These are phyloP conservation scores for Tetranychus urticae DNA, from an alignment of 1,140 invertebrate genomes.

Conservation along the genomic window DNA sequence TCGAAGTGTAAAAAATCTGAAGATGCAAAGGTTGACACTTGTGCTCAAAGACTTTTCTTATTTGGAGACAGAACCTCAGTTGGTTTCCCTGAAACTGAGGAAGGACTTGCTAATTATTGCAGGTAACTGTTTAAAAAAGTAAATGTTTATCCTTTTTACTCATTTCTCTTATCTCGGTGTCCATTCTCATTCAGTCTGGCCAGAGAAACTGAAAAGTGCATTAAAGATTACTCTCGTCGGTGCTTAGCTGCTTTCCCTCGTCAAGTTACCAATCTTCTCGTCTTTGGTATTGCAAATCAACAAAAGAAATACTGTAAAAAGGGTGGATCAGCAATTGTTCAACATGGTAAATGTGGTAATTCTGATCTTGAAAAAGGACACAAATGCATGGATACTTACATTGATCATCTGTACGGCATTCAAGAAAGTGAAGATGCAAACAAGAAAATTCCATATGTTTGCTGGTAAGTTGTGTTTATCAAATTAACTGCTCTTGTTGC, in stretches of 20 bases:
- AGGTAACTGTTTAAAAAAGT: too few relatives aligned
- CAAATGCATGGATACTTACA: neutral
- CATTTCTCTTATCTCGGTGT: too few relatives aligned
- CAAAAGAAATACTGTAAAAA: constrained; percentile 2
- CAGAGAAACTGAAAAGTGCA: neutral
- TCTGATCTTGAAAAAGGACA: neutral
- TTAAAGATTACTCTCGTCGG: neutral
- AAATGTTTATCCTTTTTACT: too few relatives aligned
- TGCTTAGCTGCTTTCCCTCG: constrained; percentile 3
- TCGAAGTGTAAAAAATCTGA: too few relatives aligned
- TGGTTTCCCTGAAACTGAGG: too few relatives aligned
- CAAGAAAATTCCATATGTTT: neutral
- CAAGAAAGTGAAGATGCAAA: neutral
- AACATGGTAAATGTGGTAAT: constrained; percentile 3
- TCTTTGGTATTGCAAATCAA: neutral
- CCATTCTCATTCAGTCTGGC: too few relatives aligned
- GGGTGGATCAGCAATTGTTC: neutral
- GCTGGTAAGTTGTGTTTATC: constrained; percentile 2
- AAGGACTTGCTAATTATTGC: too few relatives aligned
- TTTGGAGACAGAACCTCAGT: too few relatives aligned
- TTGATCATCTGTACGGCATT: neutral
- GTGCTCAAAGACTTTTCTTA: too few relatives aligned
- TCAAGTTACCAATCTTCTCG: constrained; percentile 3
- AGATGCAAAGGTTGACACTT: too few relatives aligned
- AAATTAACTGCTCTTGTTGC: neutral